Evolutionary conservation across 2,888 invertebrate genomes (phyloP).

Genomic region (Aethes cnicana): DNA sequence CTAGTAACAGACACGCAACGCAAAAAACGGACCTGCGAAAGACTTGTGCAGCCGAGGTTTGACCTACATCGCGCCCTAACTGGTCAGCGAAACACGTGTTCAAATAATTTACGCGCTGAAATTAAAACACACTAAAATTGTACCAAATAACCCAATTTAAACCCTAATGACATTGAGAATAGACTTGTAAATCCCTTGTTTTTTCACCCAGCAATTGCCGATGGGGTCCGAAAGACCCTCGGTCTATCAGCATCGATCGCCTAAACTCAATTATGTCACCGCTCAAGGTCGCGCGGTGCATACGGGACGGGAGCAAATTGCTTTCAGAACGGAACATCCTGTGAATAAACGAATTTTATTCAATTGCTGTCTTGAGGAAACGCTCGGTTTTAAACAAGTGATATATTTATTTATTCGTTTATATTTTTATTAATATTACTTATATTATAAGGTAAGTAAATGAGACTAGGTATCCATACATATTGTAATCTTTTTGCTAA

Average conservation of each 20-base stretch:
- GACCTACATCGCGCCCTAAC: constrained; percentile 23
- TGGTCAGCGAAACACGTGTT: constrained; percentile 17
- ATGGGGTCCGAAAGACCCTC: constrained; percentile 57
- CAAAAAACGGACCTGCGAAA: constrained; percentile 63
- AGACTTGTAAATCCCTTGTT: constrained; percentile 15
- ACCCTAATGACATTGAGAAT: neutral
- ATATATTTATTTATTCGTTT: too few relatives aligned
- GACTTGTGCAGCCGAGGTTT: too few relatives aligned
- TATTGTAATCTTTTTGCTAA: too few relatives aligned
- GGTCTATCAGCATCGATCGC: constrained; percentile 56
- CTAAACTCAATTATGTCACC: constrained; percentile 66
- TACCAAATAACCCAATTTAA: neutral
- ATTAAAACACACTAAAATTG: constrained; percentile 16
- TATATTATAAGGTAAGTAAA: too few relatives aligned
- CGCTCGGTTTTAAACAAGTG: constrained; percentile 19
- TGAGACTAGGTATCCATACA: too few relatives aligned
- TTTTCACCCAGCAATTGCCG: constrained; percentile 44
- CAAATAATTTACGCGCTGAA: constrained; percentile 14
- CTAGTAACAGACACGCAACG: constrained; percentile 76
- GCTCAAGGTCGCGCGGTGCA: constrained; percentile 65
- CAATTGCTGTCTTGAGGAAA: constrained; percentile 31
- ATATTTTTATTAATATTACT: too few relatives aligned
- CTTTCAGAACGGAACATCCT: constrained; percentile 31
- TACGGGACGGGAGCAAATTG: constrained; percentile 21
- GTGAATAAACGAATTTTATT: constrained; percentile 36